Percentiles rank a stretch among this genome's conserved stretches.
These are phyloP conservation scores for Polydrusus pterygomalis DNA, from an alignment of 2,888 invertebrate species.

Conservation along the genomic window DNA sequence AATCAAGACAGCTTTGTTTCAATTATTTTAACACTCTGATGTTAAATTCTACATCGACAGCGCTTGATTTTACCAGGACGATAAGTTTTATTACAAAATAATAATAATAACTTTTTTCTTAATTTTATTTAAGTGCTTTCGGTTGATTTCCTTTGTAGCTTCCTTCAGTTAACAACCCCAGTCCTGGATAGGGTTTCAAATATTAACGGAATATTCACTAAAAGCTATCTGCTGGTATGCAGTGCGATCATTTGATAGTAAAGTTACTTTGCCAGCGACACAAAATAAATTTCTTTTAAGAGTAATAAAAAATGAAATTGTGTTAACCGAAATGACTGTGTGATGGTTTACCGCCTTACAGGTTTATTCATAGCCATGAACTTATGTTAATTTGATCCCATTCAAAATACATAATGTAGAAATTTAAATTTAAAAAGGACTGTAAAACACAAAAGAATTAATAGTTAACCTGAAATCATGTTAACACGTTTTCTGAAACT, in stretches of 20 bases:
- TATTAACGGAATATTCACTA: too few species aligned
- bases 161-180: too few species aligned
- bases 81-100: too few species aligned
- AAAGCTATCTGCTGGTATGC: too few species aligned
- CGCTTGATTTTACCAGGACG: too few species aligned
- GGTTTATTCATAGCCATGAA: conserved; percentile 62
- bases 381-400: conserved; percentile 64
- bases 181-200: too few species aligned
- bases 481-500: conserved; percentile 59
- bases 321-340: conserved; percentile 45
- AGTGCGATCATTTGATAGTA: background rate
- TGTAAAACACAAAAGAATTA: conserved; percentile 64
- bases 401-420: conserved; percentile 62
- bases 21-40: too few species aligned
- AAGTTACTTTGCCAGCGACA: background rate
- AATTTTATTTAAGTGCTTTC: too few species aligned
- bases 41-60: too few species aligned
- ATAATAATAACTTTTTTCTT: too few species aligned
- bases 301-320: conserved; percentile 24
- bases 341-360: conserved; percentile 43
- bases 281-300: background rate
- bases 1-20: too few species aligned
- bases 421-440: conserved; percentile 64
- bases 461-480: conserved; percentile 59
- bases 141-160: too few species aligned